phyloP scores from a whole-genome alignment of 2,113 vertebrate species.

The Spilogale gracilis region DNA sequence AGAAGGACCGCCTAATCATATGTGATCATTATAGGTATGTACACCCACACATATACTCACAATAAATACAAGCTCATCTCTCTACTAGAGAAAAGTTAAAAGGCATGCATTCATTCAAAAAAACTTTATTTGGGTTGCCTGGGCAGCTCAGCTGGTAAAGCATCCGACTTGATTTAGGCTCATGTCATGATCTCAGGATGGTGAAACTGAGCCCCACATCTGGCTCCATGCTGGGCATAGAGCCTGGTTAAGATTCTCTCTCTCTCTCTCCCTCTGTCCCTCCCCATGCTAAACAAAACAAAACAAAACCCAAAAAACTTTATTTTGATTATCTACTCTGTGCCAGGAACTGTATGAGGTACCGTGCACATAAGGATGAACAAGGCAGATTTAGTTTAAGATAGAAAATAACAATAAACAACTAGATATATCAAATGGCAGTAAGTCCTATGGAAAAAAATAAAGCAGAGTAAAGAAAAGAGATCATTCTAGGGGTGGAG shows the following conservation, averaged over 20 bases:
- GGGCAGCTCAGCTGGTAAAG: not conserved
- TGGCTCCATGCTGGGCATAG: not conserved
- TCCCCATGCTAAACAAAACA: not conserved
- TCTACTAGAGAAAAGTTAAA: conserved; percentile 46
- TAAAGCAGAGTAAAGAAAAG: not conserved
- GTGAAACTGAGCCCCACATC: not conserved
- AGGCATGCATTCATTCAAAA: conserved; percentile 7
- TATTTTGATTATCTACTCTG: not conserved
- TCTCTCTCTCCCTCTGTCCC: not conserved
- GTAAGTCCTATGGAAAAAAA: not conserved
- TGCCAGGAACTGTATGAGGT: not conserved
- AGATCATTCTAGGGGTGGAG: not conserved
- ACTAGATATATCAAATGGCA: conserved; percentile 11
- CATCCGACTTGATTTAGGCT: not conserved
- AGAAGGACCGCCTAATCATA: conserved; percentile 29
- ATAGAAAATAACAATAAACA: conserved; percentile 38
- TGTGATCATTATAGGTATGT: not conserved
- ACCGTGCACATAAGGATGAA: not conserved
- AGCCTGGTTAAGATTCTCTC: not conserved
- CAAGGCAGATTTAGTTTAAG: not conserved
- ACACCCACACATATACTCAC: not conserved
- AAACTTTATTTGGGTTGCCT: not conserved
- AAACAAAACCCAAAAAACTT: not conserved
- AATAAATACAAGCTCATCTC: conserved; percentile 44
- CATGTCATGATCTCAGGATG: not conserved